phyloP scores from a whole-genome alignment of 2,888 invertebrate species.

The Lordiphosa andalusiaca region DNA sequence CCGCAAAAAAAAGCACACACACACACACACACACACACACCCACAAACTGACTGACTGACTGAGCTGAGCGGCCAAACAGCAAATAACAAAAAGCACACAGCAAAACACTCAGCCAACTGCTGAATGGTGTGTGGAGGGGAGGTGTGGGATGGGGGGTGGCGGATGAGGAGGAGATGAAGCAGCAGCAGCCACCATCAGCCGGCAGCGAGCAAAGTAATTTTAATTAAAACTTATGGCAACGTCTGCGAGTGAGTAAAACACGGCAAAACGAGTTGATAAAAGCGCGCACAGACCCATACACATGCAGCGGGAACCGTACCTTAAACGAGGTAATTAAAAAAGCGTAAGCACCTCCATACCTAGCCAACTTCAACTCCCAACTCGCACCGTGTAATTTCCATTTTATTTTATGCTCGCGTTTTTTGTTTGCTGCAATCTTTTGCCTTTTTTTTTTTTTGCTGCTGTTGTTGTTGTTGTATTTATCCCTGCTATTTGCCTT shows the following conservation, averaged over 20 bases:
- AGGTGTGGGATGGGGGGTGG: no score
- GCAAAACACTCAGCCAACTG: conserved; percentile 60
- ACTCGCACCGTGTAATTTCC: conserved; percentile 58
- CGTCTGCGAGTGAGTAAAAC: conserved; percentile 73
- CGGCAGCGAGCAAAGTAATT: conserved; percentile 64
- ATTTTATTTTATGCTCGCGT: conserved; percentile 67
- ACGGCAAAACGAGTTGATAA: conserved; percentile 72
- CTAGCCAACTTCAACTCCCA: conserved; percentile 22
- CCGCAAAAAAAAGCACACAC: conserved; percentile 57
- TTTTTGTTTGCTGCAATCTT: conserved; percentile 56
- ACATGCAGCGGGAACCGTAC: conserved; percentile 48
- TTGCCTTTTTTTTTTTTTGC: conserved; percentile 15
- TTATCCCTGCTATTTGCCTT: conserved; percentile 54
- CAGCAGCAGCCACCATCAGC: conserved; percentile 44
- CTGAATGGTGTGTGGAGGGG: conserved; percentile 6
- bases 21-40: conserved; percentile 29
- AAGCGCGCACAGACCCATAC: conserved; percentile 47
- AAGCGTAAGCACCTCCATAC: conserved; percentile 68
- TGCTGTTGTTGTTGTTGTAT: conserved; percentile 26
- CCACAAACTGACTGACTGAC: conserved; percentile 37
- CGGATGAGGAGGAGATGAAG: conserved; percentile 5
- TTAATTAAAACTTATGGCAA: conserved; percentile 73
- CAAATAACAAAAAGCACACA: conserved; percentile 72
- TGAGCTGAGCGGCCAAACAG: conserved; percentile 60
- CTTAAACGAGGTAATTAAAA: conserved; percentile 73